Evolutionary conservation across 2,888 invertebrate genomes (phyloP).

Genomic region (Tetragonula carbonaria): DNA sequence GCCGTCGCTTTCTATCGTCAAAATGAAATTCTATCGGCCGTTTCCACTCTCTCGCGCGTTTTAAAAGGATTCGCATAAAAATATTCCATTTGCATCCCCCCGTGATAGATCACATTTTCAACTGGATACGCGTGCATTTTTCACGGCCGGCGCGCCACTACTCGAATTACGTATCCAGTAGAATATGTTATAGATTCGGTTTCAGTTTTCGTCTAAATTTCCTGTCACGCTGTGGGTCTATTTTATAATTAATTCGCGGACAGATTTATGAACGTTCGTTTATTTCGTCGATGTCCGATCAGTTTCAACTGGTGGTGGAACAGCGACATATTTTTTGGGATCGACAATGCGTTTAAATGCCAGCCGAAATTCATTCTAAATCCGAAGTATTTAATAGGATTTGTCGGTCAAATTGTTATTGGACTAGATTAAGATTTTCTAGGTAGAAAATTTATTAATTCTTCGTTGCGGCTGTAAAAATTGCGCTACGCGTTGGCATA

Average conservation of each 20-base stretch:
- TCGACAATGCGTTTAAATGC: neutral
- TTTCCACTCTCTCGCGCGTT: neutral
- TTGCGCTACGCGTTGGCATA: too few species aligned
- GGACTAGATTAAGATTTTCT: too few species aligned
- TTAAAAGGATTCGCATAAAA: neutral
- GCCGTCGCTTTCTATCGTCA: neutral
- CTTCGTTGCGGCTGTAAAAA: too few species aligned
- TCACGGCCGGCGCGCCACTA: neutral
- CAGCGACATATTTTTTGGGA: neutral
- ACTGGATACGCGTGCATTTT: neutral
- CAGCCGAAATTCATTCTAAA: neutral
- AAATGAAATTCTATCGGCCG: conserved; percentile 11
- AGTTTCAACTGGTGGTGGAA: neutral
- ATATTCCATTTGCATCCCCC: neutral
- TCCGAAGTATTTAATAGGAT: too few species aligned
- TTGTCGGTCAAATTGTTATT: too few species aligned
- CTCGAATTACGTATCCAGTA: neutral
- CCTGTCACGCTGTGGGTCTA: neutral
- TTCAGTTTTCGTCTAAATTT: neutral
- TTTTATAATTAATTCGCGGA: neutral
- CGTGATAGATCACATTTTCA: neutral
- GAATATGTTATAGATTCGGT: too few species aligned
- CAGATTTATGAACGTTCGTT: neutral
- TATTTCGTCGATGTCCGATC: neutral
- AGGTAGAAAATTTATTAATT: too few species aligned